A percentile compares a stretch with the other conserved stretches of the same genome.
These are phyloP conservation scores for Ploceus nigricollis DNA, from an alignment of 2,113 vertebrate genomes.

Conservation along the genomic window DNA sequence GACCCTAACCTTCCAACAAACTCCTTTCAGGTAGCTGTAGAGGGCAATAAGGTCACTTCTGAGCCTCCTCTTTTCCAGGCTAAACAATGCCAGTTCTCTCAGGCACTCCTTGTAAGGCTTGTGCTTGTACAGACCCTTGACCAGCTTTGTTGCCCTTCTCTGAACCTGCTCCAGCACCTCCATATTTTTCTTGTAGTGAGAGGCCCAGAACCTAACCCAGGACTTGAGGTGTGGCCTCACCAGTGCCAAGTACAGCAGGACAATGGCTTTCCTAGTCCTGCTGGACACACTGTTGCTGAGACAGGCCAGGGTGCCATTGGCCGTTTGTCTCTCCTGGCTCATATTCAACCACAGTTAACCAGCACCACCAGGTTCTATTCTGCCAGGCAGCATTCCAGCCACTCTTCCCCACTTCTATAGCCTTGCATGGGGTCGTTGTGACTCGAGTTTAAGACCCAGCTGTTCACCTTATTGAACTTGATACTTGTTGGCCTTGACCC, in stretches of 20 bases:
- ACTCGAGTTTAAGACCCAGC: not conserved
- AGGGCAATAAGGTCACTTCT: not conserved
- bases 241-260: too few species aligned
- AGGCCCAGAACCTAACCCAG: not conserved
- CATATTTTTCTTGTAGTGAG: not conserved
- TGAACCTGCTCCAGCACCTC: not conserved
- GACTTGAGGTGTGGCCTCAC: not conserved
- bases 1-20: not conserved
- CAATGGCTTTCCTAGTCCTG: not conserved
- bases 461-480: not conserved
- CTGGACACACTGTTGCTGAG: not conserved
- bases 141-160: not conserved
- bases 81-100: not conserved
- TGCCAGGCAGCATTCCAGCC: not conserved
- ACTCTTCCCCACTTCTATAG: not conserved
- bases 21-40: not conserved
- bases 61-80: not conserved
- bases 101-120: not conserved
- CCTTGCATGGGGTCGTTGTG: not conserved
- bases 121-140: not conserved
- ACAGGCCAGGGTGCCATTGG: not conserved
- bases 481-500: not conserved
- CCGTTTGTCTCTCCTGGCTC: not conserved
- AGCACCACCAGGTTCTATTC: not conserved
- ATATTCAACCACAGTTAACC: fast-evolving